phyloP scores from a whole-genome alignment of 2,797 vertebrate genomes.

The Schizopygopsis pylzovi region DNA sequence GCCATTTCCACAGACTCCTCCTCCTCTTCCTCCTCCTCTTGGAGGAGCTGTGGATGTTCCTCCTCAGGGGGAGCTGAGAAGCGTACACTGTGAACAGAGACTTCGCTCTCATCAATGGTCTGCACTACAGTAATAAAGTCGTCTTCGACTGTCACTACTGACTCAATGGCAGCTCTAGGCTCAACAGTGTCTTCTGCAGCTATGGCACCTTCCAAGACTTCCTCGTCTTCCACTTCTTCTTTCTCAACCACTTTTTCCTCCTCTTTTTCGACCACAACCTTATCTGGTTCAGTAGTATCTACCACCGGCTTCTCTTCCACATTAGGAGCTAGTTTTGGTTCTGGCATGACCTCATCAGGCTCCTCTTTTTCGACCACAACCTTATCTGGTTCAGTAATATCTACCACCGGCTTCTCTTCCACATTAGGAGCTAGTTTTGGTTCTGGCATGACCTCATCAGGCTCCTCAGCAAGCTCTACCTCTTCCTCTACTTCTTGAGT shows the following conservation, averaged over 20 bases:
- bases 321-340: constrained; percentile 20
- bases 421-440: constrained; percentile 26
- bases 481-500: constrained; percentile 50
- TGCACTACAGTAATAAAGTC: constrained; percentile 98
- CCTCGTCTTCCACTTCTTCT: constrained; percentile 67
- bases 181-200: constrained; percentile 73
- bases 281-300: constrained; percentile 52
- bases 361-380: constrained; percentile 61
- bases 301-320: constrained; percentile 32
- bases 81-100: constrained; percentile 90
- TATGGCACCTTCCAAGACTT: constrained; percentile 68
- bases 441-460: constrained; percentile 61
- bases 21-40: constrained; percentile 71
- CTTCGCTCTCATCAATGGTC: constrained; percentile 92
- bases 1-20: constrained; percentile 81
- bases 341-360: constrained; percentile 62
- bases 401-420: constrained; percentile 26
- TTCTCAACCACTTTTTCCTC: constrained; percentile 61
- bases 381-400: constrained; percentile 53
- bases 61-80: constrained; percentile 86
- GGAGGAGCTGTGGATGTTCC: constrained; percentile 71
- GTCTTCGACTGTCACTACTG: constrained; percentile 95
- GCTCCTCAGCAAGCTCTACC: constrained; percentile 62
- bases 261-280: constrained; percentile 55
- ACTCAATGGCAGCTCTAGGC: constrained; percentile 89